These are phyloP conservation scores for Hypolimnas misippus DNA, from an alignment of 2,888 invertebrate genomes.

Conservation along the genomic window DNA sequence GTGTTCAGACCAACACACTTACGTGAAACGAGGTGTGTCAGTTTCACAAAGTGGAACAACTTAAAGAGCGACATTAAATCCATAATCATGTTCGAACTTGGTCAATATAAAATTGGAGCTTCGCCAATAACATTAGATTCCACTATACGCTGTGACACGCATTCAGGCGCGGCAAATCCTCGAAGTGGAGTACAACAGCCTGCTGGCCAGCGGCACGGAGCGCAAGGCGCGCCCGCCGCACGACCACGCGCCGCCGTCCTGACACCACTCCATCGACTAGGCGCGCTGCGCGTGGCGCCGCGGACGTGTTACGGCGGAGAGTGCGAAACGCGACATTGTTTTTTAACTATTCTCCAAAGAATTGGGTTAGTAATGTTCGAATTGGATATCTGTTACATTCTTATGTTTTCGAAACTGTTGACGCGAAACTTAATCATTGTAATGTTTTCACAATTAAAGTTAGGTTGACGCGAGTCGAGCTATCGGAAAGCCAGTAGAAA, in stretches of 20 bases:
- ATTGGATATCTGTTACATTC: not conserved
- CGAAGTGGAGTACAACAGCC: slow-evolving; percentile 95
- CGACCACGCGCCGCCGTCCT: slow-evolving; percentile 71
- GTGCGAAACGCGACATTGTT: not conserved
- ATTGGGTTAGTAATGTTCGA: no score
- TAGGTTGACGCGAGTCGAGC: not conserved
- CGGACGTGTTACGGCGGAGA: no score
- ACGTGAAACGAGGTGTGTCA: no score
- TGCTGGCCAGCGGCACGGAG: slow-evolving; percentile 93
- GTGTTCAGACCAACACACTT: no score
- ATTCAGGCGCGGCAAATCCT: slow-evolving; percentile 94
- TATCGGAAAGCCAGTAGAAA: slow-evolving; percentile 16
- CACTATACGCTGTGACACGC: no score
- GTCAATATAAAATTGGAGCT: no score
- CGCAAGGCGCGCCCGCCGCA: slow-evolving; percentile 84
- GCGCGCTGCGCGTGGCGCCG: no score
- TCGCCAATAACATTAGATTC: no score
- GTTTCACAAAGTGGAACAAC: no score
- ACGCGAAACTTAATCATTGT: not conserved
- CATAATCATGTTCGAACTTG: no score
- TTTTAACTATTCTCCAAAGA: no score
- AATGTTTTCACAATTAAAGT: not conserved
- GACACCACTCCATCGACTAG: slow-evolving; percentile 70
- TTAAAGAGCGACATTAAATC: no score
- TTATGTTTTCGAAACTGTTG: not conserved